Evolutionary conservation across 2,113 vertebrate genomes (phyloP), one percentile per base, ranked within the genome.

Genomic region (Buteo buteo): DNA sequence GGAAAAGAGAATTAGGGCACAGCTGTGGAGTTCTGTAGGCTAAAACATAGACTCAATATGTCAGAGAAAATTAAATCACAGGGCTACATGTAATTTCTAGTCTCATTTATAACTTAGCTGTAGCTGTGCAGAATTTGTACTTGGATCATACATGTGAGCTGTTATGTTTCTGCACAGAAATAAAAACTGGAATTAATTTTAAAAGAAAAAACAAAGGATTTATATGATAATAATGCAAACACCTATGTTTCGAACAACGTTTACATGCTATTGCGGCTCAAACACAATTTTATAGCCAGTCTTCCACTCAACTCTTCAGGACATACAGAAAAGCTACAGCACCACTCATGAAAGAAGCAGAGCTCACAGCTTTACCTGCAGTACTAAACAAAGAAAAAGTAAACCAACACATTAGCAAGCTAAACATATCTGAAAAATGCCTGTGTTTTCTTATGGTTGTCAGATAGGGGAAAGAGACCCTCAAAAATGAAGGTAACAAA

Each of bases 41-140:
- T 98, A 98, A 98, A 98, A 98, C 98, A 98, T 96, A 99, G 97
- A 99, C 98, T 99, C 98, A 98, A 98, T 99, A 98, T 99, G 98
- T 99, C 98, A 98, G 91, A 97, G 93, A 97, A 98, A 97, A 99
- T 99, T 98, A 99, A 98, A 98, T 99, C 99, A 99, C 94, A 91
- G 57, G 74, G 79, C 82, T 95, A 94, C 95, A 86, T 96, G 62
- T 86, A 97, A 94, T 97, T 97, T 70, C 96, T 81, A 58, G 87
- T 88, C 80, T 83, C 64, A 20, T 93, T 86, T 94, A 66, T 70
- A 85, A 85, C 77, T 91, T 64, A 7, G 82, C 87, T 92, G 94
- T 91, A 96, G 85, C 92, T 44, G 88, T 80, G 88, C 91, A 91
- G 93, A 93, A 90, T 95, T 83, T 59, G 92, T 94, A 82, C 61